phyloP scores from a whole-genome alignment of 2,888 invertebrate species.

The Temnothorax unifasciatus region DNA sequence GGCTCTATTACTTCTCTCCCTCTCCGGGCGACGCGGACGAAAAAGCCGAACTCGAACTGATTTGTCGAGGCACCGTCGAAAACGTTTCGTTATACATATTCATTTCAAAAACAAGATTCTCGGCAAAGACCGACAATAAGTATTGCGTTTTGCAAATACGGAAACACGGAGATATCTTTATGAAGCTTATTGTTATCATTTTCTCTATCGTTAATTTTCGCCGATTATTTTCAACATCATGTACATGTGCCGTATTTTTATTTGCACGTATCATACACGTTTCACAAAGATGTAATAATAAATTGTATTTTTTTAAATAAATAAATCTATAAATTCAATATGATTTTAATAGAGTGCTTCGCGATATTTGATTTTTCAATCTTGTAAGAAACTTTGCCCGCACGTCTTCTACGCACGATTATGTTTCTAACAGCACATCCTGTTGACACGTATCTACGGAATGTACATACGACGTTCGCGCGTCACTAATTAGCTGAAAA shows the following conservation, averaged over 20 bases:
- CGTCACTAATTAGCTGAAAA: neutral
- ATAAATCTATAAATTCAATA: neutral
- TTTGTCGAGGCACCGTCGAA: constrained; percentile 46
- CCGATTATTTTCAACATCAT: neutral
- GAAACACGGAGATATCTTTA: neutral
- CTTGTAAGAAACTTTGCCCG: neutral
- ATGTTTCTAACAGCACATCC: neutral
- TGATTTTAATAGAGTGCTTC: neutral
- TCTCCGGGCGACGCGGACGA: constrained; percentile 52
- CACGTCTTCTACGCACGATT: neutral
- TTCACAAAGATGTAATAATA: neutral
- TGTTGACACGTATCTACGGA: neutral
- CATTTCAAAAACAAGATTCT: neutral
- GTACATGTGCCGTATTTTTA: neutral
- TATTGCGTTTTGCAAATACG: neutral
- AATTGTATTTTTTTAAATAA: neutral
- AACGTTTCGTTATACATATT: constrained; percentile 54
- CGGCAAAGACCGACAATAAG: neutral
- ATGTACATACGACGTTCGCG: neutral
- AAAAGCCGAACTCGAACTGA: constrained; percentile 55
- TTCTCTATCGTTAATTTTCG: neutral
- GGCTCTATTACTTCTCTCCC: constrained; percentile 58
- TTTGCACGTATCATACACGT: neutral
- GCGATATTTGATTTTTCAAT: neutral
- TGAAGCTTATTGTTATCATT: neutral